These are phyloP conservation scores for Melanchra persicariae DNA, from an alignment of 2,888 invertebrate genomes.

Conservation along the genomic window DNA sequence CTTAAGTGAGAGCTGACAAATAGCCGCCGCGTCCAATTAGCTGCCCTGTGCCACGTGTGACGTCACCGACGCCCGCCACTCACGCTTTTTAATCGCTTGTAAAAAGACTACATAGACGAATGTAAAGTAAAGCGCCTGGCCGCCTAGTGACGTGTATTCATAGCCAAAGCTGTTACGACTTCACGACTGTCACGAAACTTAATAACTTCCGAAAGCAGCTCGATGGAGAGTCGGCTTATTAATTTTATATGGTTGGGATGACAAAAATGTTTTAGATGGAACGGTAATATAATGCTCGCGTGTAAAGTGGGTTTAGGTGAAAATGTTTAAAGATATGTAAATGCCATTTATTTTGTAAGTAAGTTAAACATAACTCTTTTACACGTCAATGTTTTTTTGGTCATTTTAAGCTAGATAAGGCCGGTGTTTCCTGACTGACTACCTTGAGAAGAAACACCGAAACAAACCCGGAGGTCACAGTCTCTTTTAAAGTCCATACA, in stretches of 20 bases:
- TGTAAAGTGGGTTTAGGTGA: not conserved
- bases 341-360: no score
- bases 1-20: conserved; percentile 37
- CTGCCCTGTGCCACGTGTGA: not conserved
- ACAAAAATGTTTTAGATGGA: not conserved
- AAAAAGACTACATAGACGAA: conserved; percentile 4
- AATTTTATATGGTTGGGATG: conserved; percentile 1
- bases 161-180: conserved; percentile 8
- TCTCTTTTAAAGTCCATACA: no score
- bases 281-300: conserved; percentile 6
- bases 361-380: no score
- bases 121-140: not conserved
- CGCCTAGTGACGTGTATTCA: conserved; percentile 2
- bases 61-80: not conserved
- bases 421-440: no score
- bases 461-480: no score
- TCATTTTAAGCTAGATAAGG: no score
- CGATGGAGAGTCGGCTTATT: conserved; percentile 9
- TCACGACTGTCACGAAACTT: conserved; percentile 1
- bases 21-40: conserved; percentile 39
- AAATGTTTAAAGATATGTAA: not conserved
- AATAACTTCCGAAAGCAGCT: not conserved
- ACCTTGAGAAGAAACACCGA: no score
- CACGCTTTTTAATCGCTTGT: conserved; percentile 13
- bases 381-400: no score